These are phyloP conservation scores for Napeogenes sylphis DNA, from an alignment of 2,888 invertebrate genomes.

Conservation along the genomic window DNA sequence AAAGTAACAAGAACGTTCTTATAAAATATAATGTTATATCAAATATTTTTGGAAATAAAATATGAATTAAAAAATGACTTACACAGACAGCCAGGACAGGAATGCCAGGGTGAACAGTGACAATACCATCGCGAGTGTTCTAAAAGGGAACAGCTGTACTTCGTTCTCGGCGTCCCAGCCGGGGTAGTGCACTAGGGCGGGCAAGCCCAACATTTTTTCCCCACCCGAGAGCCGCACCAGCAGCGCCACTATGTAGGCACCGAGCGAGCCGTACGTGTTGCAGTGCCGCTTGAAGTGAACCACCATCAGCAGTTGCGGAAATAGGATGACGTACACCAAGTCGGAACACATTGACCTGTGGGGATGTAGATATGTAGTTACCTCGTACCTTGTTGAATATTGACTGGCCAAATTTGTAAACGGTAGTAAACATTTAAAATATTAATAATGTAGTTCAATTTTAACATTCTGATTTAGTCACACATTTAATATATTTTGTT, in stretches of 20 bases:
- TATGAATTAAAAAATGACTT: conserved; percentile 39
- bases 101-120: conserved; percentile 88
- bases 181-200: conserved; percentile 91
- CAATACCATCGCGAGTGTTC: conserved; percentile 95
- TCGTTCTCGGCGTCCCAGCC: conserved; percentile 87
- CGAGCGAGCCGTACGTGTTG: conserved; percentile 97
- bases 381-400: background rate
- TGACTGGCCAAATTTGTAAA: too few relatives aligned
- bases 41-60: too few relatives aligned
- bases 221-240: conserved; percentile 90
- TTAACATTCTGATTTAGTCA: too few relatives aligned
- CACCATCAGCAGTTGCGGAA: conserved; percentile 98
- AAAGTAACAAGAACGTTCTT: too few relatives aligned
- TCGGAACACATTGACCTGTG: conserved; percentile 97
- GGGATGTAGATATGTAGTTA: conserved; percentile 6
- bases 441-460: too few relatives aligned
- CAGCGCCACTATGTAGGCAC: conserved; percentile 91
- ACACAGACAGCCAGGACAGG: conserved; percentile 90
- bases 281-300: conserved; percentile 96
- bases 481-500: too few relatives aligned
- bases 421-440: too few relatives aligned
- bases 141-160: conserved; percentile 96
- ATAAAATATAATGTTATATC: too few relatives aligned
- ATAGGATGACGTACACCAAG: conserved; percentile 98
- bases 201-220: conserved; percentile 89